phyloP scores from a whole-genome alignment of 2,888 invertebrate genomes.

The Drosophila nr. medialis region DNA sequence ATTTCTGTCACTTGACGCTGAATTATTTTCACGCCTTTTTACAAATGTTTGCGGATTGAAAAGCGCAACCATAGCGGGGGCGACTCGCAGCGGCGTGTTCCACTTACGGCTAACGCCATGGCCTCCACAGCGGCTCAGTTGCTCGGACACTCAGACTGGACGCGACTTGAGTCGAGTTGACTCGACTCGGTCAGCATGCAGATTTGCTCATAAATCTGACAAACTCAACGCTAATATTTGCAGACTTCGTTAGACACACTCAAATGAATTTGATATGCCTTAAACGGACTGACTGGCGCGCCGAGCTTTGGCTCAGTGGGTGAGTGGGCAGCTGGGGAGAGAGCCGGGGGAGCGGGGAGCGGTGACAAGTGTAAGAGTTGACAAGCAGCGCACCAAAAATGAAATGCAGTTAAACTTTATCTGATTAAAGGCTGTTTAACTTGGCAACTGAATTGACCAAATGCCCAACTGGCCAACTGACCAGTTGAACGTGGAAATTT shows the following conservation, averaged over 20 bases:
- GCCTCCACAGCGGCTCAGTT: constrained; percentile 52
- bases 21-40: constrained; percentile 81
- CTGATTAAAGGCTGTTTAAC: constrained; percentile 61
- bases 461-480: constrained; percentile 59
- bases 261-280: constrained; percentile 80
- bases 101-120: constrained; percentile 73
- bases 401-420: constrained; percentile 72
- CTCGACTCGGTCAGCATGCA: constrained; percentile 73
- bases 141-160: constrained; percentile 28
- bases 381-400: constrained; percentile 67
- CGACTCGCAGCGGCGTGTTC: constrained; percentile 66
- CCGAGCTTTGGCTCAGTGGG: constrained; percentile 15
- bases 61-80: constrained; percentile 73
- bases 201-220: constrained; percentile 81
- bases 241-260: constrained; percentile 80
- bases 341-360: constrained; percentile 1
- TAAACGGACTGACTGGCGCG: constrained; percentile 67
- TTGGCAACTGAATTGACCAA: constrained; percentile 41
- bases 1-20: constrained; percentile 80
- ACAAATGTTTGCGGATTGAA: constrained; percentile 76
- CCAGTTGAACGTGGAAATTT: neutral
- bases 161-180: constrained; percentile 15
- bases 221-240: constrained; percentile 81
- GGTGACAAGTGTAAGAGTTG: constrained; percentile 78
- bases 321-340: neutral